Evolutionary conservation across 2,797 vertebrate genomes (phyloP).

Genomic region (Triplophysa yarkandensis): DNA sequence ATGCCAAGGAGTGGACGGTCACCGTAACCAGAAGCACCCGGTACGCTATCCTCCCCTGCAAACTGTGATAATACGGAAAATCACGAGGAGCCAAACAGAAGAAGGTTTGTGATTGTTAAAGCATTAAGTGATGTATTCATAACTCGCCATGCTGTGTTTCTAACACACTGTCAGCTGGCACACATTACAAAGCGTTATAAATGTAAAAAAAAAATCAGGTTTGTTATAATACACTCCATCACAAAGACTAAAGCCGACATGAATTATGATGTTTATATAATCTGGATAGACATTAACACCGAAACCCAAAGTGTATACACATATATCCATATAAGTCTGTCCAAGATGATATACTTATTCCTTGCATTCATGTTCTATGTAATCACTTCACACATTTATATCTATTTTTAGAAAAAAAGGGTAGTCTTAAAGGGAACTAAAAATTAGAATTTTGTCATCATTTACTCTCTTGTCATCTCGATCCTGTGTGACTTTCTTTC

Average conservation of each 20-base stretch:
- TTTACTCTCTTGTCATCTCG: too few relatives aligned
- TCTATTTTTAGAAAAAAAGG: not conserved
- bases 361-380: not conserved
- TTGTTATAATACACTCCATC: not conserved
- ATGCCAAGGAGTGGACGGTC: constrained; percentile 19
- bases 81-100: constrained; percentile 1
- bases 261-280: not conserved
- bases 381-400: not conserved
- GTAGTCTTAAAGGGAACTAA: not conserved
- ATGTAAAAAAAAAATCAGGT: not conserved
- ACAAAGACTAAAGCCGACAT: not conserved
- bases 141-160: not conserved
- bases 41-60: constrained; percentile 1
- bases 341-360: too few relatives aligned
- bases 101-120: constrained; percentile 36
- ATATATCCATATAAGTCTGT: too few relatives aligned
- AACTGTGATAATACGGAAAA: not conserved
- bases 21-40: constrained; percentile 25
- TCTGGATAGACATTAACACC: too few relatives aligned
- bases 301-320: too few relatives aligned
- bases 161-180: not conserved
- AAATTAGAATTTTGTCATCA: too few relatives aligned
- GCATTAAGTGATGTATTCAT: not conserved
- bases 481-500: too few relatives aligned
- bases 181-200: not conserved